A percentile compares a stretch with the other conserved stretches of the same genome.
phyloP scores from a whole-genome alignment of 1,140 invertebrate genomes.

The Brachystomella parvula region DNA sequence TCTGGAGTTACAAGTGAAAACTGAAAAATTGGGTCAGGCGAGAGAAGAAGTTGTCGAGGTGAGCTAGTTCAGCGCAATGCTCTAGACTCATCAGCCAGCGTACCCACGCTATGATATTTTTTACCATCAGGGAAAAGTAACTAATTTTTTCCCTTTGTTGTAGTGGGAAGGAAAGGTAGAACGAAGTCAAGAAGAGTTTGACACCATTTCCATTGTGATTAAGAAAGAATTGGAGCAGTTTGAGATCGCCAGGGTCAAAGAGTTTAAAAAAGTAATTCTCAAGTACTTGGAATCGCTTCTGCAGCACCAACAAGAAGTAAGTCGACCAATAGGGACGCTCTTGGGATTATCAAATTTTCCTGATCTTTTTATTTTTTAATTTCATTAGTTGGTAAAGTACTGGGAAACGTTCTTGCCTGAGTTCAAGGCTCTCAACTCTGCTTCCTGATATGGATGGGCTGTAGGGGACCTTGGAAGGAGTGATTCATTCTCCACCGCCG shows the following conservation, averaged over 20 bases:
- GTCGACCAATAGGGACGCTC: neutral
- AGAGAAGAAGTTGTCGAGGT: constrained; percentile 86
- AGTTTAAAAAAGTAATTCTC: constrained; percentile 82
- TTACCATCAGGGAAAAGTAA: neutral
- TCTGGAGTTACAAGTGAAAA: constrained; percentile 75
- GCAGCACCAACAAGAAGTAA: constrained; percentile 87
- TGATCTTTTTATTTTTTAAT: constrained; percentile 36
- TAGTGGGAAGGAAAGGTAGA: constrained; percentile 94
- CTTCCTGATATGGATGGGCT: neutral
- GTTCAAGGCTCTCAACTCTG: neutral
- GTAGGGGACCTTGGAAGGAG: neutral
- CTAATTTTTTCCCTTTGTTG: constrained; percentile 35
- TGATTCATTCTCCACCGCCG: neutral
- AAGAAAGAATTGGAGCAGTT: constrained; percentile 91
- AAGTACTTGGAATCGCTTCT: constrained; percentile 90
- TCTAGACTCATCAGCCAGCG: neutral
- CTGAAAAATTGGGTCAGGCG: constrained; percentile 81
- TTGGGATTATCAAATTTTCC: neutral
- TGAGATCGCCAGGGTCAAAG: constrained; percentile 75
- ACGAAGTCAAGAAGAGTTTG: constrained; percentile 90
- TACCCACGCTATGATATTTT: neutral
- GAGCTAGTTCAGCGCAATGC: constrained; percentile 29
- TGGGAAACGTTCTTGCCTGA: constrained; percentile 92
- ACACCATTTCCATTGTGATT: constrained; percentile 91
- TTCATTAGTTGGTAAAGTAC: constrained; percentile 77